phyloP scores from a whole-genome alignment of 2,888 invertebrate species.

The Latrodectus hesperus region DNA sequence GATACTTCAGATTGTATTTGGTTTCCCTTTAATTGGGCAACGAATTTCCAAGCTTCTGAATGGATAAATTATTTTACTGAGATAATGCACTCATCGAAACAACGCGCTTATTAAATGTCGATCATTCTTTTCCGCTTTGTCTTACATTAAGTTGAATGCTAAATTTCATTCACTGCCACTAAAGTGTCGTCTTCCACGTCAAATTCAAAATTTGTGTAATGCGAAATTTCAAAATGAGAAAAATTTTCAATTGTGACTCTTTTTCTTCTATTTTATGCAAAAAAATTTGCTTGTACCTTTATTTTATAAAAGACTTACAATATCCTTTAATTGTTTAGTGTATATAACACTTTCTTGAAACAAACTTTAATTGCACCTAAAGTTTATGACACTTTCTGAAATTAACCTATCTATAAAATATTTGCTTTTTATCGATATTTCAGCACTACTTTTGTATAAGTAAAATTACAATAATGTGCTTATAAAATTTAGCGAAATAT shows the following conservation, averaged over 20 bases:
- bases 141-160: background rate
- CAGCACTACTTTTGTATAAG: no score
- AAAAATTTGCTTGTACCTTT: background rate
- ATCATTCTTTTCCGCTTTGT: background rate
- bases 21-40: background rate
- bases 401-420: no score
- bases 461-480: no score
- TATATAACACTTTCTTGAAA: no score
- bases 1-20: background rate
- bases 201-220: background rate
- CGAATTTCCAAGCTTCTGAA: background rate
- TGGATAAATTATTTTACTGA: background rate
- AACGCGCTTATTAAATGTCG: background rate
- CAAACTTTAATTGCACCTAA: no score
- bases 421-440: no score
- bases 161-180: background rate
- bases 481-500: no score
- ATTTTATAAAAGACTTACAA: background rate
- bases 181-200: background rate
- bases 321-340: no score
- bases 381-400: no score
- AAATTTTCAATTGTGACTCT: background rate
- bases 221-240: background rate
- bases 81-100: background rate
- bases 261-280: background rate